Evolutionary conservation across 2,888 invertebrate species (phyloP), one percentile per base, ranked within the genome.

Genomic region (Cosmia trapezina): DNA sequence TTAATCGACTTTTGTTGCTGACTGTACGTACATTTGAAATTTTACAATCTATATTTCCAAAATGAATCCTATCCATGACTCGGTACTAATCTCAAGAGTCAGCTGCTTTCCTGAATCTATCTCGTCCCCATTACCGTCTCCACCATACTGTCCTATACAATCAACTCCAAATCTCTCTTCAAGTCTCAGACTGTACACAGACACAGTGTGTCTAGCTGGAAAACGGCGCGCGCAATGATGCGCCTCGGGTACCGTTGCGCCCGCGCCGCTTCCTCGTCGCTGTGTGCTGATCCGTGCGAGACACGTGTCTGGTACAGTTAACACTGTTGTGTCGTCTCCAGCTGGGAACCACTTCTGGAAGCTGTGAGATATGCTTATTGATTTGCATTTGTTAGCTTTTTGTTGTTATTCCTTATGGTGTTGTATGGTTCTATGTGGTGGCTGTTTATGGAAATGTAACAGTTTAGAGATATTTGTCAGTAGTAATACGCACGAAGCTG

Each of bases 261-360:
- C 17, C 12, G 74, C 66, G 53, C 43, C 45, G 33, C 53, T 70
- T 75, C 70, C 67, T 75, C 63, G 74, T 37, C 57, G 66, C 51
- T 64, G 51, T 67, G 59, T 78, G 67, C 28, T 73, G 43, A 51
- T 79, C 80, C 80, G 63, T 43, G 61, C 51, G 66, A 47, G 22
- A 37, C 53, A 59, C 61, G 74, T 57, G 80, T 56, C 53, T 33
- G 14, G 41, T 84, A 81, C 84, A 70, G 80, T 81, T 80, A 73
- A 12, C 57, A 60, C 67, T 47, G 80, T 84, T 83, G 79, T 78
- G 61, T 64, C 54, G 45, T 49, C 62, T 45, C n/a, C 63, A 49
- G 54, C 43, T 66, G 59, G 70, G 61, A 65, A 70, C 57, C n/a
- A 37, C 56, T 68, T 63, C 59, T 74, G 60, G 57, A 45, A 80